Evolutionary conservation across 2,888 invertebrate genomes (phyloP).

Genomic region (Druceiella hillmani): DNA sequence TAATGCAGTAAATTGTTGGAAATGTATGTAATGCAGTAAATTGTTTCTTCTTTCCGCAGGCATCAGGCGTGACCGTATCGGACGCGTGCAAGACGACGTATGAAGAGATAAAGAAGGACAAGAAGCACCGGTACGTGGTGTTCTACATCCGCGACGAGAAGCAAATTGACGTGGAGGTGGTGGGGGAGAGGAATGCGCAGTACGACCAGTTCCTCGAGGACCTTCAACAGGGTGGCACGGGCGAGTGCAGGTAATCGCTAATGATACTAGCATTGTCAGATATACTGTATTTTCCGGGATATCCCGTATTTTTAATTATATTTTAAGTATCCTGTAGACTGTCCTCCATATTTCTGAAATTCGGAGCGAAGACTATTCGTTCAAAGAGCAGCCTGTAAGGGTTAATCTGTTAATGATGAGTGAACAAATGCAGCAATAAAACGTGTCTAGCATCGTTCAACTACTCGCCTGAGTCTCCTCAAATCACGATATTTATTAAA

Average conservation of each 20-base stretch:
- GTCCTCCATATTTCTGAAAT: no score
- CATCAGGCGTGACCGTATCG: slow-evolving; percentile 95
- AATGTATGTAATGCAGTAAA: not conserved
- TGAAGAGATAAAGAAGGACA: slow-evolving; percentile 96
- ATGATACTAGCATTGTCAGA: not conserved
- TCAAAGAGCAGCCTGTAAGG: no score
- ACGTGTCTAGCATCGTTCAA: no score
- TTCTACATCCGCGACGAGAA: slow-evolving; percentile 95
- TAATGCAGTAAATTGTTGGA: not conserved
- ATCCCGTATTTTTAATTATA: no score
- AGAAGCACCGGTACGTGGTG: slow-evolving; percentile 95
- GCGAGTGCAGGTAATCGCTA: slow-evolving; percentile 77
- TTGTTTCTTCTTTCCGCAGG: slow-evolving; percentile 52
- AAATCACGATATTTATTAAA: no score
- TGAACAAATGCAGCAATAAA: no score
- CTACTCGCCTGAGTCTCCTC: no score
- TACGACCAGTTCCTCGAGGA: slow-evolving; percentile 94
- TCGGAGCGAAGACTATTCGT: no score
- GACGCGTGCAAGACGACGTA: slow-evolving; percentile 93
- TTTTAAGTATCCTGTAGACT: no score
- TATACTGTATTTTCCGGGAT: no score
- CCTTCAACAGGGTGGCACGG: slow-evolving; percentile 84
- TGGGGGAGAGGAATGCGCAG: slow-evolving; percentile 83
- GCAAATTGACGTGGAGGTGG: slow-evolving; percentile 92
- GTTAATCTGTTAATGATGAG: no score